Evolutionary conservation across 2,797 vertebrate genomes (phyloP).

Genomic region (Notolepis coatsorum): DNA sequence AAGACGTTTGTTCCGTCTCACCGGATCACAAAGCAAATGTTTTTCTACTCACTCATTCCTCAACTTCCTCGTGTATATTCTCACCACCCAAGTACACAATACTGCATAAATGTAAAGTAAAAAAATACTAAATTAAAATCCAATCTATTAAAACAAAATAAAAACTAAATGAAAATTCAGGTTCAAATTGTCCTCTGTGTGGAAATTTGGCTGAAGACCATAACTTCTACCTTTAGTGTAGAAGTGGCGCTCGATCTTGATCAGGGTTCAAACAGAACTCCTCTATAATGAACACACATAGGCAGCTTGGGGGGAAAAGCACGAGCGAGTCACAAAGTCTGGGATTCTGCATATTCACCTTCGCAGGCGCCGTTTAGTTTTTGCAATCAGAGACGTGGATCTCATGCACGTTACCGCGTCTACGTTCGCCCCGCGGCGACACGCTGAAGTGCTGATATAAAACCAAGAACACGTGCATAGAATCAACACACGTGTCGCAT

Average conservation of each 20-base stretch:
- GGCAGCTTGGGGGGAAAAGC: conserved; percentile 40
- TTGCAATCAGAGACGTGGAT: conserved; percentile 19
- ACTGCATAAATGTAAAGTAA: conserved; percentile 67
- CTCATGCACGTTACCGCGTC: conserved; percentile 6
- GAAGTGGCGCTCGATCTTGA: conserved; percentile 38
- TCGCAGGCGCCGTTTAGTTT: conserved; percentile 15
- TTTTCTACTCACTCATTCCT: conserved; percentile 46
- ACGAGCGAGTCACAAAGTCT: conserved; percentile 25
- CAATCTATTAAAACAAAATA: conserved; percentile 35
- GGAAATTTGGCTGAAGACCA: conserved; percentile 41
- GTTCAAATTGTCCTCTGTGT: conserved; percentile 36
- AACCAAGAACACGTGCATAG: conserved; percentile 18
- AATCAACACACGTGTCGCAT: not conserved
- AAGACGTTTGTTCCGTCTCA: conserved; percentile 44
- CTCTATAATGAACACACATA: conserved; percentile 43
- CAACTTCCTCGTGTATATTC: conserved; percentile 35
- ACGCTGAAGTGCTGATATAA: conserved; percentile 33
- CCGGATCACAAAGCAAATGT: conserved; percentile 41
- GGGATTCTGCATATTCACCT: conserved; percentile 20
- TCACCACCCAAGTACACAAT: conserved; percentile 66
- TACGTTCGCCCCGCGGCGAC: conserved; percentile 28
- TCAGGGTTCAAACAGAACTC: conserved; percentile 29
- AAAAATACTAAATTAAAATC: conserved; percentile 40
- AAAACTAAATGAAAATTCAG: conserved; percentile 40
- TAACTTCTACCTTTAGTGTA: conserved; percentile 24